Base-by-base conservation (phyloP, 1,140 invertebrate species). In the Tribolium castaneum region DNA sequence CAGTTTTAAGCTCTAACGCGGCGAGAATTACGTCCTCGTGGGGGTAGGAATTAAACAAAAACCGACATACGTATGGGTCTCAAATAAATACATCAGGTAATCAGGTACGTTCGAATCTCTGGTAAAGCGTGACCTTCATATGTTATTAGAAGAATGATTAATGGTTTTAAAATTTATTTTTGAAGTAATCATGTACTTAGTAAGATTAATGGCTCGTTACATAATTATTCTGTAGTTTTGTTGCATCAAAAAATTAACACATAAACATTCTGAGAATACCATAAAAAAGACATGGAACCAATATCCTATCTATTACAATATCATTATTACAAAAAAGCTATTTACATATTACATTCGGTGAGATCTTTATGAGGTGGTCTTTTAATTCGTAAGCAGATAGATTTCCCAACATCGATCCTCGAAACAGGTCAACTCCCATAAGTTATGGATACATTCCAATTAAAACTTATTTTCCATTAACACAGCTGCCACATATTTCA, bases 121-220 rank as follows among this genome's bases (percentile, higher is more conserved):
- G n/a, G 59, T 66, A 12, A 66, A 62, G 45, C 45, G 12, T 75
- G 77, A 73, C 77, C 77, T 78, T 78, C 52, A 78, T 59, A 35
- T 49, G 13, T 71, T 78, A 56, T 75, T 78, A 45, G 56, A 45
- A 62, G 52, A 49, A 78, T 78, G 77, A 78, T 78, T 78, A 62
- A 78, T 78, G 77, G 45, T 16, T 54, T 52, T 78, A 59, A 62
- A 59, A 62, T 74, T 56, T 78, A 56, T 54, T 59, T 78, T 75
- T 78, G 77, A 78, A 78, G 73, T 78, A 78, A 78, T 78, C 70
- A 75, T 73, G 56, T 78, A 74, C 77, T 78, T 78, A 78, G 50
- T 25, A 72, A 78, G 56, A 78, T 54, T 78, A 78, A 75, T 78
- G 77, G 30, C 30, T 66, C 35, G 59, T 35, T 66, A 66, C 34